Evolutionary conservation across 2,888 invertebrate genomes (phyloP).

Genomic region (Cosmorhoe ocellata): DNA sequence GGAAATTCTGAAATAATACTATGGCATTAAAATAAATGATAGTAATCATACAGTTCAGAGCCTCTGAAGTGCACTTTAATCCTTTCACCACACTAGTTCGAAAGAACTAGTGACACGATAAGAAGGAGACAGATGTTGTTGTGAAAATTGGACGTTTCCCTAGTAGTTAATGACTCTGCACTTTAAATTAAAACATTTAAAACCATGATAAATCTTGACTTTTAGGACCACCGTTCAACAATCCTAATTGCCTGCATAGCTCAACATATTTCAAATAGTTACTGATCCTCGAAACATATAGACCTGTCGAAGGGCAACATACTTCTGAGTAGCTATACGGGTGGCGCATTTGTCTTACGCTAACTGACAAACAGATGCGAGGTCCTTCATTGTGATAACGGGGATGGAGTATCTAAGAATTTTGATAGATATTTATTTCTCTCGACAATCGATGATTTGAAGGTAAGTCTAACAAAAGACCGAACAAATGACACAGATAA

Average conservation of each 20-base stretch:
- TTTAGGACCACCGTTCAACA: conserved; percentile 20
- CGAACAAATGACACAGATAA: conserved; percentile 77
- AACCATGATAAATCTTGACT: conserved; percentile 15
- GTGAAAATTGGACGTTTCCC: no score
- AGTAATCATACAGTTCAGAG: no score
- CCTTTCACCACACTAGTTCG: no score
- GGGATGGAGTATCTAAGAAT: conserved; percentile 67
- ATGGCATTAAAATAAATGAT: no score
- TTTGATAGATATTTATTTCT: conserved; percentile 76
- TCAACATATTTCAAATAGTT: conserved; percentile 30
- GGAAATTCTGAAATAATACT: no score
- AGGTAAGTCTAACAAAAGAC: conserved; percentile 67
- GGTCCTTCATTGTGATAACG: conserved; percentile 66
- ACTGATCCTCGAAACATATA: conserved; percentile 41
- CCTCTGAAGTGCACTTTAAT: no score
- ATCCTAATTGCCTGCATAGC: conserved; percentile 28
- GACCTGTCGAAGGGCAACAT: conserved; percentile 48
- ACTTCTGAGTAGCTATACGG: conserved; percentile 60
- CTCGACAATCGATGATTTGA: conserved; percentile 55
- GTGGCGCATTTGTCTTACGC: conserved; percentile 67
- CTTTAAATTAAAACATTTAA: no score
- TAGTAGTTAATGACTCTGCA: no score
- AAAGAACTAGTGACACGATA: no score
- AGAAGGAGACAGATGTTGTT: no score
- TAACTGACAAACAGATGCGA: conserved; percentile 76